A percentile compares a stretch with the other conserved stretches of the same genome.
phyloP scores from a whole-genome alignment of 2,797 vertebrate species.

The Eremophila alpestris region DNA sequence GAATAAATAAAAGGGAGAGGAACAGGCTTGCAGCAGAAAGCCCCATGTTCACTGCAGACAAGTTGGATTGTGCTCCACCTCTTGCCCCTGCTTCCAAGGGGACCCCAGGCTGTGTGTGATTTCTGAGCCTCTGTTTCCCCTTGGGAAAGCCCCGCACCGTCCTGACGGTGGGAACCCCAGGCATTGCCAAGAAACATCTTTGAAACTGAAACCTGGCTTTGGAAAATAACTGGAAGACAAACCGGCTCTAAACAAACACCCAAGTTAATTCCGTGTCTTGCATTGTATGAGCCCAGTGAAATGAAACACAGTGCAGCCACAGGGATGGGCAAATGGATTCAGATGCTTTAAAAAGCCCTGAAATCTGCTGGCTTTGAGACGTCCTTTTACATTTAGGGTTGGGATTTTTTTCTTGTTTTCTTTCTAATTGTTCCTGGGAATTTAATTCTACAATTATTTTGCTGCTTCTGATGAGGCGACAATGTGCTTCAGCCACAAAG shows the following conservation, averaged over 20 bases:
- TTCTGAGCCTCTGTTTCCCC: constrained; percentile 13
- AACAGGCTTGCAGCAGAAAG: background rate
- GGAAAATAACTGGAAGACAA: constrained; percentile 36
- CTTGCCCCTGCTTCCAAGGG: background rate
- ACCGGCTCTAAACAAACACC: constrained; percentile 32
- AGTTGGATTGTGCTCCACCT: background rate
- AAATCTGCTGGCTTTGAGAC: background rate
- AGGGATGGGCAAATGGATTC: background rate
- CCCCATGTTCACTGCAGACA: fast-evolving
- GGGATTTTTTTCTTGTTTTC: background rate
- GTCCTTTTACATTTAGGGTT: background rate
- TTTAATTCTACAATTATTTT: constrained; percentile 1
- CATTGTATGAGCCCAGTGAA: constrained; percentile 50
- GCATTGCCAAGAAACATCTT: constrained; percentile 12
- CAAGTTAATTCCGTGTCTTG: constrained; percentile 4
- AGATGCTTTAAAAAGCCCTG: background rate
- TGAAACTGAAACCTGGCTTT: constrained; percentile 56
- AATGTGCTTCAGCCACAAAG: background rate
- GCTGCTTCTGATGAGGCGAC: background rate
- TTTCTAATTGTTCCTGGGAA: constrained; percentile 19
- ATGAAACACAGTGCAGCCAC: background rate
- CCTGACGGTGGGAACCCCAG: background rate
- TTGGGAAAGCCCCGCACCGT: fast-evolving
- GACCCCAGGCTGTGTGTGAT: background rate
- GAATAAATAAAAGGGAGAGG: constrained; percentile 37